Conservation (phyloP, 2,888 invertebrate species). For the Cataglyphis livida region DNA sequence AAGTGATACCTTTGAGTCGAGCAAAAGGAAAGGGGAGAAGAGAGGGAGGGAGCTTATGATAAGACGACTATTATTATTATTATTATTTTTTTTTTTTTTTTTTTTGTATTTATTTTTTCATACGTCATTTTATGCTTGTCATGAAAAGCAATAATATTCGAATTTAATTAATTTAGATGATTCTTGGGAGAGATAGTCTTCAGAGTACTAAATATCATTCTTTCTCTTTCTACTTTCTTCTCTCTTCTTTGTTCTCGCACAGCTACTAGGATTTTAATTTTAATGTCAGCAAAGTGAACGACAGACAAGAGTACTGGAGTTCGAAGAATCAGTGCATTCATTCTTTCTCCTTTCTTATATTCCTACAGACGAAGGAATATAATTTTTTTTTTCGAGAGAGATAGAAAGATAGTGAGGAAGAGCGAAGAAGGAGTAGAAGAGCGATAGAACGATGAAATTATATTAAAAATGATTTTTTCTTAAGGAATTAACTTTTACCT, state of each 20-base stretch:
- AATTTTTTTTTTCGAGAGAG: neutral
- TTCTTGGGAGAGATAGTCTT: neutral
- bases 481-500: neutral
- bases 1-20: neutral
- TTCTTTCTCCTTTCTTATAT: slow-evolving; percentile 31
- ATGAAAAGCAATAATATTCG: neutral
- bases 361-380: neutral
- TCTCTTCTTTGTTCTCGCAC: slow-evolving; percentile 12
- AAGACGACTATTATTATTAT: neutral
- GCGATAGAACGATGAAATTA: neutral
- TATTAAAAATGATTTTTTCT: slow-evolving; percentile 11
- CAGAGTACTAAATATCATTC: slow-evolving; percentile 8
- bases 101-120: neutral
- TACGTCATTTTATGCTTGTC: neutral
- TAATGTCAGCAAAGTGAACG: slow-evolving; percentile 49
- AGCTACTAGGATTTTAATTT: slow-evolving; percentile 73
- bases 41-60: neutral
- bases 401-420: neutral
- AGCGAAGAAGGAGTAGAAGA: neutral
- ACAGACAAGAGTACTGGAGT: slow-evolving; percentile 60
- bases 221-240: slow-evolving; percentile 31
- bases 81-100: too few species aligned
- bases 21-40: neutral
- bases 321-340: slow-evolving; percentile 60
- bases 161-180: slow-evolving; percentile 3